Percentiles rank a stretch among this genome's conserved stretches.
These are phyloP conservation scores for Coenonympha arcania DNA, from an alignment of 2,888 invertebrate species.

Conservation along the genomic window DNA sequence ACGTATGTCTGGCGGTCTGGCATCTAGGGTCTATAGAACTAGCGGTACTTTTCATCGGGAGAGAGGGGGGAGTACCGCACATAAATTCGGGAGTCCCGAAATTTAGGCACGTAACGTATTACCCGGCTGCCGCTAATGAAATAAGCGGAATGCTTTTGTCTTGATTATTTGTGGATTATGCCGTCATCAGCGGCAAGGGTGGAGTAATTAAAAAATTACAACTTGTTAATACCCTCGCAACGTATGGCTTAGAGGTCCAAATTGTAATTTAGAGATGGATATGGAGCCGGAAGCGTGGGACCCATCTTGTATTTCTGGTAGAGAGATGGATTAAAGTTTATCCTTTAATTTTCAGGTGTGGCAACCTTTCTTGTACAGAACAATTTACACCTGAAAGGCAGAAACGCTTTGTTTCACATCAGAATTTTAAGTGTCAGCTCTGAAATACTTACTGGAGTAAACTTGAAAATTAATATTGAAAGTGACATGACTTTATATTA, in stretches of 20 bases:
- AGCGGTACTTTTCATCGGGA: slow-evolving; percentile 29
- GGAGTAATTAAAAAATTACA: slow-evolving; percentile 1
- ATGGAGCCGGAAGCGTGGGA: not conserved
- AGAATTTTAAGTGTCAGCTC: too few species aligned
- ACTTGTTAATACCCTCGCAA: not conserved
- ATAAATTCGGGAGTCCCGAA: slow-evolving; percentile 37
- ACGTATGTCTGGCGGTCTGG: not conserved
- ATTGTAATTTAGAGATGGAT: not conserved
- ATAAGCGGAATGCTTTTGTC: slow-evolving; percentile 35
- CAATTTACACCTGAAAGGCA: too few species aligned
- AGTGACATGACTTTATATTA: too few species aligned
- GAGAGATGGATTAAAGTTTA: not conserved
- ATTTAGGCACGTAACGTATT: slow-evolving; percentile 38
- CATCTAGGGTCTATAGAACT: slow-evolving; percentile 5
- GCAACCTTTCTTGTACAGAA: too few species aligned
- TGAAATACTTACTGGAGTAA: too few species aligned
- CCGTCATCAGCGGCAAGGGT: not conserved
- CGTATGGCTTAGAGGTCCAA: not conserved
- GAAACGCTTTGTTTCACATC: too few species aligned
- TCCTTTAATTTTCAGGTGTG: not conserved
- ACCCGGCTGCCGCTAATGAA: slow-evolving; percentile 34
- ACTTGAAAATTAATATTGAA: too few species aligned
- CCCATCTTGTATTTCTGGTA: not conserved
- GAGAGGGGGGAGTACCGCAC: slow-evolving; percentile 29
- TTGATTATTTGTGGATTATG: slow-evolving; percentile 22